phyloP scores from a whole-genome alignment of 1,140 invertebrate species.

The Cepaea nemoralis region DNA sequence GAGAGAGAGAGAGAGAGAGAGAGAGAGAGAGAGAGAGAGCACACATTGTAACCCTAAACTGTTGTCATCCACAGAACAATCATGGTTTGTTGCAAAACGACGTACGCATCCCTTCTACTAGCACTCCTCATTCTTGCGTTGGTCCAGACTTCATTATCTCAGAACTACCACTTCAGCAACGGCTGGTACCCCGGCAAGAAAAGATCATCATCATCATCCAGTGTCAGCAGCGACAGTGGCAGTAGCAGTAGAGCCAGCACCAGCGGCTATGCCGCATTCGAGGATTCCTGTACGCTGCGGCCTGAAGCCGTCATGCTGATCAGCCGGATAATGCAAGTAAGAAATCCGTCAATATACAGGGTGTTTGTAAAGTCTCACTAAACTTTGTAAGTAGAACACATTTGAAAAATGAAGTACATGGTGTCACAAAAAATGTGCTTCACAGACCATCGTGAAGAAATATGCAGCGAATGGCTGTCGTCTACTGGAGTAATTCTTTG shows the following conservation, averaged over 20 bases:
- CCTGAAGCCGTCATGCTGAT: not conserved
- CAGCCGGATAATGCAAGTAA: slow-evolving; percentile 28
- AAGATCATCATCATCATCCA: not conserved
- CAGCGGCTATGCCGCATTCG: not conserved
- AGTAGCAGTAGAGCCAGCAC: not conserved
- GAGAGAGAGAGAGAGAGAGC: too few species aligned
- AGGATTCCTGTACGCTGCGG: slow-evolving; percentile 20
- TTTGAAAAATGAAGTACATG: too few species aligned
- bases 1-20: slow-evolving; percentile 7
- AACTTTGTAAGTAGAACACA: too few species aligned
- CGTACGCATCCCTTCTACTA: not conserved
- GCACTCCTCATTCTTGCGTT: slow-evolving; percentile 27
- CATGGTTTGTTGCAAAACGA: not conserved
- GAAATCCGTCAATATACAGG: too few species aligned
- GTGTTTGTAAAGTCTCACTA: too few species aligned
- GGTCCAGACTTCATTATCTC: slow-evolving; percentile 42
- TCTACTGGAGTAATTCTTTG: too few species aligned
- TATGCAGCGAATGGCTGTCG: too few species aligned
- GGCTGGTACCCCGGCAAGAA: slow-evolving; percentile 64
- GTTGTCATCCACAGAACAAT: not conserved
- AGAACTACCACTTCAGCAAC: slow-evolving; percentile 68
- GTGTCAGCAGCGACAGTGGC: not conserved
- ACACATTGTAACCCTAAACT: too few species aligned
- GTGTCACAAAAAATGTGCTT: too few species aligned
- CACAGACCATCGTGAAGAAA: too few species aligned